A percentile compares a stretch with the other conserved stretches of the same genome.
Conservation (phyloP, 2,888 invertebrate genomes). For the Trissolcus brochymenae region DNA sequence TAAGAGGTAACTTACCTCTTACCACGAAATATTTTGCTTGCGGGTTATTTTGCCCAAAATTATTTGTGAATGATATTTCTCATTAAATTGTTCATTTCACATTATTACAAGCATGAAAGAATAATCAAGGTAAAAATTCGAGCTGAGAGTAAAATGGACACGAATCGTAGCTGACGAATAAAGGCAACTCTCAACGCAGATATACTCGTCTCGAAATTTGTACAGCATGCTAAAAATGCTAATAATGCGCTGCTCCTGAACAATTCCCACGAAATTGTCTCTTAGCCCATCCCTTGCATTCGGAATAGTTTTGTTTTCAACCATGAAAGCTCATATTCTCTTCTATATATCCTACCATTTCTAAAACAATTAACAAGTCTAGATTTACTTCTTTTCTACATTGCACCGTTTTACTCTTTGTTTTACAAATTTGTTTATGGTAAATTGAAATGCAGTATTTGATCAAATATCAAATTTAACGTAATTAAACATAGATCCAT, state of each 20-base stretch:
- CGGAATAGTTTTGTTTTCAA: slow-evolving; percentile 21
- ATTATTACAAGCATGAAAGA: slow-evolving; percentile 34
- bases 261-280: slow-evolving; percentile 43
- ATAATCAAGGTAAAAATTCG: slow-evolving; percentile 33
- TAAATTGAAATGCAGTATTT: no score
- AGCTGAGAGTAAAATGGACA: slow-evolving; percentile 38
- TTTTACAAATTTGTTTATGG: no score
- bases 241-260: slow-evolving; percentile 14
- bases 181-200: slow-evolving; percentile 13
- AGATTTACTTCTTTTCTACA: no score
- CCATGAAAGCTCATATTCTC: slow-evolving; percentile 26
- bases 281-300: slow-evolving; percentile 23
- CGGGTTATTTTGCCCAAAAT: no score
- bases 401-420: no score
- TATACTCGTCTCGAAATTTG: slow-evolving; percentile 32
- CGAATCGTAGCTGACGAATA: slow-evolving; percentile 39
- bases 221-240: slow-evolving; percentile 47
- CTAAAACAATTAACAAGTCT: no score
- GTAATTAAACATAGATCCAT: no score
- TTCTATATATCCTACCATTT: slow-evolving; percentile 5
- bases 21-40: no score
- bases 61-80: slow-evolving; percentile 9
- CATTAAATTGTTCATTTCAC: slow-evolving; percentile 35
- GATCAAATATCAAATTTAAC: no score
- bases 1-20: no score